Conservation (phyloP, 2,797 vertebrate species). For the Sternotherus odoratus region DNA sequence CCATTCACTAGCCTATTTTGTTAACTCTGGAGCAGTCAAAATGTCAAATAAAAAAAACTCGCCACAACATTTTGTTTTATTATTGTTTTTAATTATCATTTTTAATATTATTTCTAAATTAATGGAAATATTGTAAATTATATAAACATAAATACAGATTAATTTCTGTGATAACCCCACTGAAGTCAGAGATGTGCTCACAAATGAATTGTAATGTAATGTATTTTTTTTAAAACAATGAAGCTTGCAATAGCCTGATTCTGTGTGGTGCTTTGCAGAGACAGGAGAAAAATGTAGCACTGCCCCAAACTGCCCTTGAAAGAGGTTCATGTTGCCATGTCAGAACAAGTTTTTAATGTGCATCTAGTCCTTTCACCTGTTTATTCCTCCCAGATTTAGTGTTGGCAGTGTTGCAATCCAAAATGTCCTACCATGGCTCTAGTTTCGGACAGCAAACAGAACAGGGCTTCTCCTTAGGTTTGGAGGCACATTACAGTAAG, state of each 20-base stretch:
- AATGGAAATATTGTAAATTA: not conserved
- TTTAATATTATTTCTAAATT: not conserved
- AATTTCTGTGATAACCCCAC: conserved; percentile 13
- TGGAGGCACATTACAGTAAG: conserved; percentile 2
- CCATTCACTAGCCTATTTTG: not conserved
- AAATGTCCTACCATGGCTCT: conserved; percentile 60
- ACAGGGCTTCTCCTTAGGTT: conserved; percentile 39
- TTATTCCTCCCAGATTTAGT: conserved; percentile 66
- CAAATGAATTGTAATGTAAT: conserved; percentile 39
- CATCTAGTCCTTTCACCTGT: conserved; percentile 67
- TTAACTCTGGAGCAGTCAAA: not conserved
- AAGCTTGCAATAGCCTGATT: conserved; percentile 58
- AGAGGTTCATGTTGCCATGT: conserved; percentile 68
- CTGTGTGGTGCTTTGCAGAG: conserved; percentile 64
- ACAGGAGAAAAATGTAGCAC: conserved; percentile 58
- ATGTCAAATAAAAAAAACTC: not conserved
- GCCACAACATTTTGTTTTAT: not conserved
- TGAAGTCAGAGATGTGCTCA: conserved; percentile 40
- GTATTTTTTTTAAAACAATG: not conserved
- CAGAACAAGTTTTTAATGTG: conserved; percentile 77
- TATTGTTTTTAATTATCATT: not conserved
- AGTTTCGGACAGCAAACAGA: conserved; percentile 13
- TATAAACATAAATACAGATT: not conserved
- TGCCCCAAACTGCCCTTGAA: conserved; percentile 65
- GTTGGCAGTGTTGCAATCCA: conserved; percentile 66